Percentiles rank a stretch among this genome's conserved stretches.
These are phyloP conservation scores for Pseudanteris insignis DNA, from an alignment of 2,888 invertebrate species.

Conservation along the genomic window DNA sequence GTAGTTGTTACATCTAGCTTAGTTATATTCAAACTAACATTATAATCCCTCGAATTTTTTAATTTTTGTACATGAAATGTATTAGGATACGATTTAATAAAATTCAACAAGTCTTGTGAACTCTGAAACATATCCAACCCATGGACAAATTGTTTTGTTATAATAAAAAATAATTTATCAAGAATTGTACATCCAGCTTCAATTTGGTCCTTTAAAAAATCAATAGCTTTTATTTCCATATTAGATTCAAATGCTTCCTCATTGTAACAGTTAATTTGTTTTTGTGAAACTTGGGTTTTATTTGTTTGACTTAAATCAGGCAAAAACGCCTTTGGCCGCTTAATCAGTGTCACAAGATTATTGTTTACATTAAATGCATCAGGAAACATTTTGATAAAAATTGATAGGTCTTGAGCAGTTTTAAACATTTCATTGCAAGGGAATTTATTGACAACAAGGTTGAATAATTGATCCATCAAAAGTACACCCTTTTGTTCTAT, in stretches of 20 bases:
- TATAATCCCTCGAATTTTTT: background rate
- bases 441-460: constrained; percentile 79
- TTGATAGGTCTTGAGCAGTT: constrained; percentile 87
- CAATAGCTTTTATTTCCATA: constrained; percentile 2
- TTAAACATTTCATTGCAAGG: constrained; percentile 89
- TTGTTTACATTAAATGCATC: constrained; percentile 93
- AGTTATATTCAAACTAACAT: background rate
- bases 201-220: constrained; percentile 10
- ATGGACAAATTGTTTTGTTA: constrained; percentile 3
- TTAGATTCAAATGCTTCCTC: background rate
- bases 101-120: constrained; percentile 1
- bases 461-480: constrained; percentile 87
- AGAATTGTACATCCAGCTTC: constrained; percentile 4
- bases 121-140: constrained; percentile 6
- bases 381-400: constrained; percentile 92
- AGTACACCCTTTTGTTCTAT: constrained; percentile 85
- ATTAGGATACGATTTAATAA: constrained; percentile 1
- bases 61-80: constrained; percentile 3
- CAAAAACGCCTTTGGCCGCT: constrained; percentile 72
- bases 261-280: constrained; percentile 5
- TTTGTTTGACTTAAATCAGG: constrained; percentile 19
- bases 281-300: constrained; percentile 12
- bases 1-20: no score
- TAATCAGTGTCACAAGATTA: constrained; percentile 86
- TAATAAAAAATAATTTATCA: constrained; percentile 12